These are phyloP conservation scores for Protophormia terraenovae DNA, from an alignment of 2,888 invertebrate species.

Conservation along the genomic window DNA sequence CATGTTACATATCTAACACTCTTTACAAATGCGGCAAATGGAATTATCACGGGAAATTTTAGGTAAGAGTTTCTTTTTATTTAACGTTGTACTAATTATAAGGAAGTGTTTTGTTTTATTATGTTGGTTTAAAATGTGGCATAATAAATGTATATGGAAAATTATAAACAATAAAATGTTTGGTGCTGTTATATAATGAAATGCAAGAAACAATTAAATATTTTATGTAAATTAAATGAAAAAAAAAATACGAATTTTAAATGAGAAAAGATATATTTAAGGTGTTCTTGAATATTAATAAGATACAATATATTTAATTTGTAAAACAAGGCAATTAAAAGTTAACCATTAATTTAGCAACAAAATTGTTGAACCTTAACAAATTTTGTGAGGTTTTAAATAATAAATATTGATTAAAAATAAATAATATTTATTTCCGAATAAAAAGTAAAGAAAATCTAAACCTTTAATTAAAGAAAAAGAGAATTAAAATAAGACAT, in stretches of 20 bases:
- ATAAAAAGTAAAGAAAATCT: too few species aligned
- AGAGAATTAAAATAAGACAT: too few species aligned
- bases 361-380: too few species aligned
- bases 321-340: too few species aligned
- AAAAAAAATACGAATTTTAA: not conserved
- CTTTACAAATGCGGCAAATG: slow-evolving; percentile 75
- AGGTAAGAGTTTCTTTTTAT: slow-evolving; percentile 72
- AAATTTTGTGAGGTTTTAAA: too few species aligned
- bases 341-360: too few species aligned
- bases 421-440: too few species aligned
- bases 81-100: slow-evolving; percentile 3
- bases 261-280: not conserved
- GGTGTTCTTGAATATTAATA: not conserved
- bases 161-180: not conserved
- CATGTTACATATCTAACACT: slow-evolving; percentile 87
- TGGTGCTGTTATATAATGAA: not conserved
- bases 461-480: too few species aligned
- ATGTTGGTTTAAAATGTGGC: not conserved
- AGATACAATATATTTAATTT: too few species aligned
- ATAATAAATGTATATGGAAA: slow-evolving; percentile 14
- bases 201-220: not conserved
- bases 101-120: slow-evolving; percentile 17
- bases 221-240: not conserved
- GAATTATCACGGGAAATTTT: slow-evolving; percentile 74
- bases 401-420: too few species aligned